Conservation (phyloP, 2,888 invertebrate species). For the Pristionchus maxplancki region DNA sequence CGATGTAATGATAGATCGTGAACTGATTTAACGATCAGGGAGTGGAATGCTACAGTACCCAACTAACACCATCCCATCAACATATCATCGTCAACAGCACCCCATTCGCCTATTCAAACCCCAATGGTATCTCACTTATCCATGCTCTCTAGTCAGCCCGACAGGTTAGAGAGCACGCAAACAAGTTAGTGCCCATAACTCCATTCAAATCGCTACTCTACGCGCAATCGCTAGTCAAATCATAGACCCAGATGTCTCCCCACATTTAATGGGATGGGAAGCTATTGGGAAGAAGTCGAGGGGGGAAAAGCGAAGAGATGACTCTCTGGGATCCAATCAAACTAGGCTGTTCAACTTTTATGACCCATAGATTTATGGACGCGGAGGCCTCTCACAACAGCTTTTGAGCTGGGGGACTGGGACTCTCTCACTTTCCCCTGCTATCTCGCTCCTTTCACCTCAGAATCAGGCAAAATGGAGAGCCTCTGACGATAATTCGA, state of each 20-base stretch:
- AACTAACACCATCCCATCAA: not conserved
- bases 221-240: not conserved
- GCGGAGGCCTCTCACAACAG: not conserved
- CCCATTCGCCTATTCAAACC: not conserved
- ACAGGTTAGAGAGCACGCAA: no score
- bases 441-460: no score
- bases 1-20: no score
- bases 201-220: not conserved
- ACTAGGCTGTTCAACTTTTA: constrained; percentile 46
- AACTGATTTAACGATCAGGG: not conserved
- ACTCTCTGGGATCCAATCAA: constrained; percentile 37
- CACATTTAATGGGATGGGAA: not conserved
- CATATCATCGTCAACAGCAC: not conserved
- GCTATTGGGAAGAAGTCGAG: not conserved
- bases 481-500: no score
- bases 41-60: not conserved
- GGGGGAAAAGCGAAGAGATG: not conserved
- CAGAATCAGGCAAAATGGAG: no score
- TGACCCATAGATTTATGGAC: constrained; percentile 38
- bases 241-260: constrained; percentile 19
- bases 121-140: not conserved
- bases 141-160: not conserved
- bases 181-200: not conserved
- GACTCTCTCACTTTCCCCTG: no score
- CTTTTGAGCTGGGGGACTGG: not conserved